A percentile compares a stretch with the other conserved stretches of the same genome.
These are phyloP conservation scores for Drosophila neonasuta DNA, from an alignment of 2,888 invertebrate species.

Conservation along the genomic window DNA sequence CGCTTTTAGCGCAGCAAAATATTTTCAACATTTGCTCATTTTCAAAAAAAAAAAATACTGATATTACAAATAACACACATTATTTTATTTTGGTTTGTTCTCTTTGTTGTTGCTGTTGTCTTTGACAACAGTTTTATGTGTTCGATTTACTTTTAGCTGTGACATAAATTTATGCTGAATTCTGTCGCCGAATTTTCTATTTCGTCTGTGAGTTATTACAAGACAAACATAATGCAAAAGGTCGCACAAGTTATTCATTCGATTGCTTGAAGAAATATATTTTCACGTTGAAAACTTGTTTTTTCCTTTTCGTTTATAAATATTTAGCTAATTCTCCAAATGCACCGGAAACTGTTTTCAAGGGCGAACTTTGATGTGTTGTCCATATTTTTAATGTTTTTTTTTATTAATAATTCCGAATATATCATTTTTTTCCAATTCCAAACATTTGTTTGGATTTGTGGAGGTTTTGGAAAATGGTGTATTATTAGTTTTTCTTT, in stretches of 20 bases:
- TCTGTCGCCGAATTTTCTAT: slow-evolving; percentile 19
- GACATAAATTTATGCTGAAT: slow-evolving; percentile 57
- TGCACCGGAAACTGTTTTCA: slow-evolving; percentile 39
- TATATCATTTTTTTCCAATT: no score
- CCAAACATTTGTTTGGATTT: no score
- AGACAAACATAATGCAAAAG: slow-evolving; percentile 36
- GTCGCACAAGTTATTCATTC: slow-evolving; percentile 26
- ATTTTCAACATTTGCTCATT: slow-evolving; percentile 64
- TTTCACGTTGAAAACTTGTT: not conserved
- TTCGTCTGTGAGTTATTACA: slow-evolving; percentile 51
- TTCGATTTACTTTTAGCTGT: slow-evolving; percentile 53
- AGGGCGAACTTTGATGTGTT: slow-evolving; percentile 24
- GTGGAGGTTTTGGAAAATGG: no score
- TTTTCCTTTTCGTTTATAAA: not conserved
- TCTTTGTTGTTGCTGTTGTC: slow-evolving; percentile 3
- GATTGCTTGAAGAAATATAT: slow-evolving; percentile 19
- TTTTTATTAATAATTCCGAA: not conserved
- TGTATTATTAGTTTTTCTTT: no score
- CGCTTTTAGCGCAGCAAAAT: slow-evolving; percentile 54
- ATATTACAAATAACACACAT: slow-evolving; percentile 5
- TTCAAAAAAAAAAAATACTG: slow-evolving; percentile 23
- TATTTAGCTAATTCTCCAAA: not conserved
- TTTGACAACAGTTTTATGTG: slow-evolving; percentile 42
- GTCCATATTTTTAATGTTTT: not conserved
- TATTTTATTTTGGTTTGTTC: slow-evolving; percentile 23